Evolutionary conservation across 2,888 invertebrate genomes (phyloP).

Genomic region (Eucera pruinosa): DNA sequence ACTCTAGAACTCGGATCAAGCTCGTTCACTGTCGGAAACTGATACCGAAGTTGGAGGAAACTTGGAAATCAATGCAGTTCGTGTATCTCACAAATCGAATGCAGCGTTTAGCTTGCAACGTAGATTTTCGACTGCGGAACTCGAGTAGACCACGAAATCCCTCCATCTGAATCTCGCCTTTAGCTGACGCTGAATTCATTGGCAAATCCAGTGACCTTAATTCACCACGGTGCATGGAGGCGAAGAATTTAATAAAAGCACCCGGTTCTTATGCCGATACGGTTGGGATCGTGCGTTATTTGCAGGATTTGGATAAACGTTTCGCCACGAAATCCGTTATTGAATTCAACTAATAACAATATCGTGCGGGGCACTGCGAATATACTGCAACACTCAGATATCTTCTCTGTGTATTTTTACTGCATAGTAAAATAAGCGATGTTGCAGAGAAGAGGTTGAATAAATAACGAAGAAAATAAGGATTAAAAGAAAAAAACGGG

Average conservation of each 20-base stretch:
- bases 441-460: too few relatives aligned
- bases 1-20: conserved; percentile 6
- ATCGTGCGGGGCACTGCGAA: background rate
- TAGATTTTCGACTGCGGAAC: conserved; percentile 32
- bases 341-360: background rate
- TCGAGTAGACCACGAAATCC: conserved; percentile 24
- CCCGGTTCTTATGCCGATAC: conserved; percentile 9
- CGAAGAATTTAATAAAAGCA: conserved; percentile 55
- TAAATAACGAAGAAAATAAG: too few relatives aligned
- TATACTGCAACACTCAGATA: background rate
- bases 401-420: background rate
- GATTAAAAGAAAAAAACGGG: too few relatives aligned
- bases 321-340: background rate
- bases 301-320: background rate
- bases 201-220: conserved; percentile 59
- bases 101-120: conserved; percentile 38
- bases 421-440: background rate
- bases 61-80: conserved; percentile 39
- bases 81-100: conserved; percentile 34
- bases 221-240: conserved; percentile 39
- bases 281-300: conserved; percentile 1
- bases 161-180: conserved; percentile 25
- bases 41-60: conserved; percentile 55
- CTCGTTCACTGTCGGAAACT: conserved; percentile 44
- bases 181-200: conserved; percentile 42